Conservation (phyloP, 1,140 invertebrate genomes). For the Bursaphelenchus mucronatus region DNA sequence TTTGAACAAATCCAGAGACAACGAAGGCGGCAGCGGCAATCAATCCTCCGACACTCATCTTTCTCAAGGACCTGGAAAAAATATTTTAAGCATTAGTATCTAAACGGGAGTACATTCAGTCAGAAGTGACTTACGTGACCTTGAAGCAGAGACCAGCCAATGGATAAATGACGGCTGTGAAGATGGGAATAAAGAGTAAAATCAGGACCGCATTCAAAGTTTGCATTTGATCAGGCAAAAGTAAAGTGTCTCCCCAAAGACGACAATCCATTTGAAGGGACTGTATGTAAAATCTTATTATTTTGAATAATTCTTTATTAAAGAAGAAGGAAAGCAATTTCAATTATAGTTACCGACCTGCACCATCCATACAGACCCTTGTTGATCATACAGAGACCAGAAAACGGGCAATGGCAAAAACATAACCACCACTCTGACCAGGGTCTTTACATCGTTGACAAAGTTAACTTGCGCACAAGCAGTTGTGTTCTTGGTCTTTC, state of each 20-base stretch:
- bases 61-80: slow-evolving; percentile 68
- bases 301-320: too few relatives aligned
- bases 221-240: slow-evolving; percentile 85
- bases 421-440: slow-evolving; percentile 62
- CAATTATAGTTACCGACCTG: slow-evolving; percentile 14
- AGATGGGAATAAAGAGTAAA: slow-evolving; percentile 52
- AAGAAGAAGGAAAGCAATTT: too few relatives aligned
- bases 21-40: slow-evolving; percentile 78
- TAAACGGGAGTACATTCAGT: too few relatives aligned
- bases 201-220: slow-evolving; percentile 61
- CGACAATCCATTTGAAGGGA: slow-evolving; percentile 49
- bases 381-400: slow-evolving; percentile 73
- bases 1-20: slow-evolving; percentile 77
- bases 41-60: slow-evolving; percentile 75
- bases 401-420: slow-evolving; percentile 68
- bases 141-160: slow-evolving; percentile 1
- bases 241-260: slow-evolving; percentile 35
- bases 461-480: slow-evolving; percentile 61
- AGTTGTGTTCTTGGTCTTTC: slow-evolving; percentile 18
- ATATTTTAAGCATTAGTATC: slow-evolving; percentile 1
- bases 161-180: slow-evolving; percentile 35
- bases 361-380: slow-evolving; percentile 48
- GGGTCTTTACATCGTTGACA: slow-evolving; percentile 62
- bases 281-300: slow-evolving; percentile 20
- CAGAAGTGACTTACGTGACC: slow-evolving; percentile 4